Evolutionary conservation across 2,888 invertebrate species (phyloP), one percentile per base, ranked within the genome.

Genomic region (Antheraea yamamai): DNA sequence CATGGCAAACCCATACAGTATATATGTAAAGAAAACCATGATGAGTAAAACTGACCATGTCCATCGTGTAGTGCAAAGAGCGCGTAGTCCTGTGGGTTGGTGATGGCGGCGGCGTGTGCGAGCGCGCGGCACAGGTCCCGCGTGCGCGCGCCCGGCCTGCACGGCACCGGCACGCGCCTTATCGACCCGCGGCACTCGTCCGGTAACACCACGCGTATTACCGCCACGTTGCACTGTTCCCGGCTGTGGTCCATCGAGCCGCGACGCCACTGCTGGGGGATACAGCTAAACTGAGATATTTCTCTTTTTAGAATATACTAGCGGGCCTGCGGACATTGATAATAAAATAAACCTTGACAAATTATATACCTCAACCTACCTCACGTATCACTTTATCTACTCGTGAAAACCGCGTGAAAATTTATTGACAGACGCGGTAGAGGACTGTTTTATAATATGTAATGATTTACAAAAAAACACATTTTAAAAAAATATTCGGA

Each of bases 81-180:
- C 75, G 98, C 98, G 88, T 98, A 99, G 91, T 99, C 99, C 92
- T 99, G 98, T 26, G 99, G 98, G 93, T 99, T 99, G 76, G 99
- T 99, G 82, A 99, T 98, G 86, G 98, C 97, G 76, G 98, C 98
- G 87, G 99, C 98, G 89, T 99, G 98, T 23, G 99, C 99, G 76
- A 99, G 97, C 86, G 98, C 98, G 74, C 98, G 97, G 94, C 99
- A 98, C 75, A 99, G 97, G 92, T 99, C 99, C 74, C 97, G 96
- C 0, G 98, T 98, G 47, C 98, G 98, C 94, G 99, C 99, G 83
- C 98, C 98, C 0, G 99, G 98, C 83, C 99, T 96, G 80, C 98
- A 98, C 68, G 99, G 99, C 77, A 99, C 96, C 51, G 98, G 98
- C 89, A 98, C 98, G 77, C 98, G 97, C 80, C 98, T 96, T 85